Evolutionary conservation across 1,140 invertebrate genomes (phyloP).

Genomic region (Caenorhabditis remanei): DNA sequence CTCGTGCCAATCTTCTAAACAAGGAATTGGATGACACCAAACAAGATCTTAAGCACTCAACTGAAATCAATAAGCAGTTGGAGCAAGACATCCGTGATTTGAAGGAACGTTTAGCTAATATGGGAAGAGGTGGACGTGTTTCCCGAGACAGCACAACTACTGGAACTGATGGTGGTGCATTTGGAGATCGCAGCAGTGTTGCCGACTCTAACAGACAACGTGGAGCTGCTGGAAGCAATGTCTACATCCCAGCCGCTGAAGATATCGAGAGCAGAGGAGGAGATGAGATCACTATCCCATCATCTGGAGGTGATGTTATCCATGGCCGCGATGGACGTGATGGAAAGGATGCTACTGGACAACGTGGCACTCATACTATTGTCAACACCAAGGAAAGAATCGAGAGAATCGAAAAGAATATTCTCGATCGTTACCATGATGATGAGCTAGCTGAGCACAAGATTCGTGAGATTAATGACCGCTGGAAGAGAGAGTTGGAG

Average conservation of each 20-base stretch:
- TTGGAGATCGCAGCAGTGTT: conserved; percentile 47
- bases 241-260: conserved; percentile 18
- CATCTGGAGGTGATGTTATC: conserved; percentile 64
- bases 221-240: conserved; percentile 8
- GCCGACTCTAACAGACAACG: conserved; percentile 3
- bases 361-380: conserved; percentile 7
- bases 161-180: conserved; percentile 51
- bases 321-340: conserved; percentile 55
- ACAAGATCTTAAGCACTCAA: conserved; percentile 69
- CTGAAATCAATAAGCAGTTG: conserved; percentile 64
- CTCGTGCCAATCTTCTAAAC: conserved; percentile 69
- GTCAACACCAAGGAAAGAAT: conserved; percentile 47
- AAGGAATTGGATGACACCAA: conserved; percentile 74
- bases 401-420: conserved; percentile 47
- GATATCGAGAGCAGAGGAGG: conserved; percentile 51
- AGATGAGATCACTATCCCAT: conserved; percentile 62
- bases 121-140: conserved; percentile 67
- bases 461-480: conserved; percentile 77
- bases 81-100: conserved; percentile 64
- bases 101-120: conserved; percentile 76
- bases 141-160: conserved; percentile 68
- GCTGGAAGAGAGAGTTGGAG: conserved; percentile 75
- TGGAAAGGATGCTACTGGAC: conserved; percentile 59
- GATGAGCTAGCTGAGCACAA: conserved; percentile 74
- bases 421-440: conserved; percentile 70